Evolutionary conservation across 2,113 vertebrate genomes (phyloP).

Genomic region (Nesospiza acunhae): DNA sequence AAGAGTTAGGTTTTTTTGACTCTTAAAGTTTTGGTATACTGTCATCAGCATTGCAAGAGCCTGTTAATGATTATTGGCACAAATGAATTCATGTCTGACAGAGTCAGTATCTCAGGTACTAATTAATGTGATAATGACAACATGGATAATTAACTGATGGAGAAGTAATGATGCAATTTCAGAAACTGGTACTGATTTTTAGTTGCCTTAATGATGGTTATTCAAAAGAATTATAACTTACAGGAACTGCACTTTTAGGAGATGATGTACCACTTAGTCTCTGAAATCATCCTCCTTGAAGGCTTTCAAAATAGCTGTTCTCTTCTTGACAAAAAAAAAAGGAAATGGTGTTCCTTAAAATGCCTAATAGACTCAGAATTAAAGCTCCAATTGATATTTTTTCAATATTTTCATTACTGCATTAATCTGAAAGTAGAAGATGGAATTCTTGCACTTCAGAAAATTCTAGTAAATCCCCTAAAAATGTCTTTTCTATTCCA

Average conservation of each 20-base stretch:
- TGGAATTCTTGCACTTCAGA: background rate
- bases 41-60: constrained; percentile 31
- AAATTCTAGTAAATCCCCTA: background rate
- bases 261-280: background rate
- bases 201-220: constrained; percentile 4
- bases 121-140: constrained; percentile 56
- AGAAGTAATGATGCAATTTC: constrained; percentile 46
- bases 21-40: constrained; percentile 12
- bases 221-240: constrained; percentile 27
- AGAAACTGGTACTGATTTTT: constrained; percentile 37
- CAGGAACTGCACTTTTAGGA: background rate
- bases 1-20: background rate
- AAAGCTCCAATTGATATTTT: background rate
- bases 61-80: constrained; percentile 46
- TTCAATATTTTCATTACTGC: background rate
- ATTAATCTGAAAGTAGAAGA: background rate
- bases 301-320: constrained; percentile 1
- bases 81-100: constrained; percentile 55
- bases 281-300: background rate
- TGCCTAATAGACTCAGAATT: background rate
- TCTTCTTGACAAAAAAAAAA: background rate
- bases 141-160: constrained; percentile 55
- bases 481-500: background rate
- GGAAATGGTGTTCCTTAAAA: background rate
- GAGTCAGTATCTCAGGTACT: constrained; percentile 46